Percentiles rank a stretch among this genome's conserved stretches.
Conservation (phyloP, 2,888 invertebrate genomes). For the Coleophora flavipennella region DNA sequence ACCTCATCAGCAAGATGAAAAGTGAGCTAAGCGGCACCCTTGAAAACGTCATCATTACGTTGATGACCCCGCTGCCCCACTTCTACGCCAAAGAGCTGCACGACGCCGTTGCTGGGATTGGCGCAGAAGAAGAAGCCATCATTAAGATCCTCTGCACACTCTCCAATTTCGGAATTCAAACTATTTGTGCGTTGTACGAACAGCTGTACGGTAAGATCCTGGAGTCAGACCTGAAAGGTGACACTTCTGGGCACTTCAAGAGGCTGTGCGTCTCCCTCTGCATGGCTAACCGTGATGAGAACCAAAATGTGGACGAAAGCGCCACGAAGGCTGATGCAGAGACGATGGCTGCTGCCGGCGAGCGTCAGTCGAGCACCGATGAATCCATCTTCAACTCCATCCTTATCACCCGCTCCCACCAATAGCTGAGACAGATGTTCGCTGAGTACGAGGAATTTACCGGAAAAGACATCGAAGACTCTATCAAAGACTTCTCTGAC, state of each 20-base stretch:
- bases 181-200: constrained; percentile 88
- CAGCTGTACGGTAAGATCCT: constrained; percentile 84
- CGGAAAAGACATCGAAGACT: constrained; percentile 87
- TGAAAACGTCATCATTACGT: constrained; percentile 90
- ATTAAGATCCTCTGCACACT: constrained; percentile 94
- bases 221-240: constrained; percentile 90
- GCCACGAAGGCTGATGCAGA: constrained; percentile 88
- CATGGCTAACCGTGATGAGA: constrained; percentile 93
- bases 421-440: constrained; percentile 89
- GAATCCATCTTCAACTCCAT: constrained; percentile 91
- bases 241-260: constrained; percentile 97
- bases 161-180: constrained; percentile 90
- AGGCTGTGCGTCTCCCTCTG: constrained; percentile 89
- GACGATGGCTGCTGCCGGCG: constrained; percentile 82
- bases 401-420: constrained; percentile 89
- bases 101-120: constrained; percentile 88
- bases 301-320: constrained; percentile 85
- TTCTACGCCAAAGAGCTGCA: constrained; percentile 93
- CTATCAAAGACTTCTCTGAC: constrained; percentile 92
- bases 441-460: constrained; percentile 86
- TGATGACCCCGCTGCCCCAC: constrained; percentile 92
- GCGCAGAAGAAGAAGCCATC: constrained; percentile 92
- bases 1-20: constrained; percentile 86
- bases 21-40: constrained; percentile 92
- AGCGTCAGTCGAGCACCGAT: constrained; percentile 92